Percentiles rank a stretch among this genome's conserved stretches.
These are phyloP conservation scores for Cryptops parisi DNA, from an alignment of 2,888 invertebrate genomes.

Conservation along the genomic window DNA sequence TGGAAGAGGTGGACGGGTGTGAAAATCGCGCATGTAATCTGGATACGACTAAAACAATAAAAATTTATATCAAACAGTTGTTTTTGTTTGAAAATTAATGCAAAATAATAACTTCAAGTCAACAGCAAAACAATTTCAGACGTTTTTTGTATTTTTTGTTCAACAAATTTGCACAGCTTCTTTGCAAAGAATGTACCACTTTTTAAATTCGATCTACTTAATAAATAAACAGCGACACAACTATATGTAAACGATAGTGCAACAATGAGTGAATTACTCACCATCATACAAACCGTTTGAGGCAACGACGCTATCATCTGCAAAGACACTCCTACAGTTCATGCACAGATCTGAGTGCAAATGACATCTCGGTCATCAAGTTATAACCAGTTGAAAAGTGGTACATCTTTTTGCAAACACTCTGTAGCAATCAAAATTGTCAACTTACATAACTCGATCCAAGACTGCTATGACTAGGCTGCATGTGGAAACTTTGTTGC, in stretches of 20 bases:
- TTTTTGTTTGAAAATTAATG: not conserved
- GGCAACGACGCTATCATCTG: too few relatives aligned
- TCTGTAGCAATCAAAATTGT: too few relatives aligned
- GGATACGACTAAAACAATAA: slow-evolving; percentile 36
- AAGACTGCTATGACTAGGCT: not conserved
- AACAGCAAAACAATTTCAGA: not conserved
- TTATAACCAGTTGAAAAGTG: too few relatives aligned
- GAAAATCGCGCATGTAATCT: slow-evolving; percentile 53
- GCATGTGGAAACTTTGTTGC: slow-evolving; percentile 3
- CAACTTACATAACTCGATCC: not conserved
- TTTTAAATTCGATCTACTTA: too few relatives aligned
- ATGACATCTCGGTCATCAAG: too few relatives aligned
- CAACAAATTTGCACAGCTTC: not conserved
- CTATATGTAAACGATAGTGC: too few relatives aligned
- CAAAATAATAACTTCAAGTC: not conserved
- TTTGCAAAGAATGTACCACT: not conserved
- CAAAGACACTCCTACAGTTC: too few relatives aligned
- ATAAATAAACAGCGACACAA: too few relatives aligned
- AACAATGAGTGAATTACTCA: too few relatives aligned
- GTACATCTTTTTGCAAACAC: too few relatives aligned
- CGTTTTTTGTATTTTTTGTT: not conserved
- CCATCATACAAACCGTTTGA: too few relatives aligned
- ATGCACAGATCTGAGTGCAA: too few relatives aligned
- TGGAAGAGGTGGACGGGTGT: slow-evolving; percentile 32
- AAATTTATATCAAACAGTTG: slow-evolving; percentile 3